phyloP scores from a whole-genome alignment of 2,888 invertebrate genomes.

The Tenodera sinensis region DNA sequence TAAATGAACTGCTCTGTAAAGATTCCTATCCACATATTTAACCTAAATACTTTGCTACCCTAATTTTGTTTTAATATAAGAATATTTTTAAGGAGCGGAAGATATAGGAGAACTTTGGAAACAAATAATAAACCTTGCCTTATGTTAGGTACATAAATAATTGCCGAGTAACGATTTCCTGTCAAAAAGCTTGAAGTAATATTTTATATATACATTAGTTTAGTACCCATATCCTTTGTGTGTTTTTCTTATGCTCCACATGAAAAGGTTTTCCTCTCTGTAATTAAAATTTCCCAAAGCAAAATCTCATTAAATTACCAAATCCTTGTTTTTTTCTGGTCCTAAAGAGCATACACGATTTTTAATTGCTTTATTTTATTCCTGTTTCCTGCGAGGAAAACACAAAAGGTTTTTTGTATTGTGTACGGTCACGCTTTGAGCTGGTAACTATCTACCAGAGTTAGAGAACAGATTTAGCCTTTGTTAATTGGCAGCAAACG shows the following conservation, averaged over 20 bases:
- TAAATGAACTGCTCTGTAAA: no score
- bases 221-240: no score
- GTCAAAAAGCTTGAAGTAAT: no score
- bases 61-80: no score
- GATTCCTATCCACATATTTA: no score
- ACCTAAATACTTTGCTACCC: no score
- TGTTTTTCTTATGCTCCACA: background rate
- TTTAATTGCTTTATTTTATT: background rate
- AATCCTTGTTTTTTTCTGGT: background rate
- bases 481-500: background rate
- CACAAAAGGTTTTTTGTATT: background rate
- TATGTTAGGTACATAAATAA: no score
- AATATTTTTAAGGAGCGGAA: no score
- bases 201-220: no score
- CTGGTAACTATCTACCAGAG: background rate
- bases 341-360: background rate
- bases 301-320: background rate
- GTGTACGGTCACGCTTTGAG: background rate
- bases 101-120: no score
- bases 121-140: no score
- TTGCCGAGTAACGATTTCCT: no score
- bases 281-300: background rate
- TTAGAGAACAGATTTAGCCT: background rate
- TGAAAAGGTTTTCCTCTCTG: background rate
- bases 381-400: background rate